Evolutionary conservation across 2,113 vertebrate genomes (phyloP).

Genomic region (Tenrec ecaudatus): DNA sequence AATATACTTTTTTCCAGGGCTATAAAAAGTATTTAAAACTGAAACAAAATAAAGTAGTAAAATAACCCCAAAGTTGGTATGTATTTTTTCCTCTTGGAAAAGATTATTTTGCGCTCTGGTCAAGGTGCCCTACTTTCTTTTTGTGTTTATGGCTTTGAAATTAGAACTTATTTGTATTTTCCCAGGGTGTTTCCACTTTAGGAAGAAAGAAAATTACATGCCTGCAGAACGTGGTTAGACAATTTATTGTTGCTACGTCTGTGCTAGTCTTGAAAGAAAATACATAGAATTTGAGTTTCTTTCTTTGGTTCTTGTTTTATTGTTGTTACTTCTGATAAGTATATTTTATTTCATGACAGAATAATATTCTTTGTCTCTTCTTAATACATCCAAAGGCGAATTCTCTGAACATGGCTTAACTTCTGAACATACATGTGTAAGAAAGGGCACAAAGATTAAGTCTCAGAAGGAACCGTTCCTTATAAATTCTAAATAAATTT

Average conservation of each 20-base stretch:
- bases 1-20: conserved; percentile 72
- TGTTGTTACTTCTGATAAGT: neutral
- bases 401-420: neutral
- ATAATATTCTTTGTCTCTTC: neutral
- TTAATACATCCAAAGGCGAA: neutral
- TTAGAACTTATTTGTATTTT: conserved; percentile 83
- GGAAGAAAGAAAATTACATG: conserved; percentile 88
- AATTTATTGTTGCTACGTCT: conserved; percentile 88
- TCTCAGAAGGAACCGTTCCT: conserved; percentile 59
- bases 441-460: conserved; percentile 30
- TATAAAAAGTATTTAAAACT: conserved; percentile 79
- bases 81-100: conserved; percentile 82
- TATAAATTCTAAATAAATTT: conserved; percentile 65
- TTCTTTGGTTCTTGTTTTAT: neutral
- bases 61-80: conserved; percentile 56
- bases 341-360: conserved; percentile 55
- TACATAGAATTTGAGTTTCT: conserved; percentile 47
- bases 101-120: conserved; percentile 81
- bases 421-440: conserved; percentile 36
- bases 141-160: conserved; percentile 79
- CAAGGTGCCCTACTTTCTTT: conserved; percentile 70
- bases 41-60: conserved; percentile 75
- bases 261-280: conserved; percentile 65
- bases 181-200: conserved; percentile 85
- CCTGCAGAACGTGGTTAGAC: conserved; percentile 73